A percentile compares a stretch with the other conserved stretches of the same genome.
These are phyloP conservation scores for Erpornis zantholeuca DNA, from an alignment of 2,113 vertebrate genomes.

Conservation along the genomic window DNA sequence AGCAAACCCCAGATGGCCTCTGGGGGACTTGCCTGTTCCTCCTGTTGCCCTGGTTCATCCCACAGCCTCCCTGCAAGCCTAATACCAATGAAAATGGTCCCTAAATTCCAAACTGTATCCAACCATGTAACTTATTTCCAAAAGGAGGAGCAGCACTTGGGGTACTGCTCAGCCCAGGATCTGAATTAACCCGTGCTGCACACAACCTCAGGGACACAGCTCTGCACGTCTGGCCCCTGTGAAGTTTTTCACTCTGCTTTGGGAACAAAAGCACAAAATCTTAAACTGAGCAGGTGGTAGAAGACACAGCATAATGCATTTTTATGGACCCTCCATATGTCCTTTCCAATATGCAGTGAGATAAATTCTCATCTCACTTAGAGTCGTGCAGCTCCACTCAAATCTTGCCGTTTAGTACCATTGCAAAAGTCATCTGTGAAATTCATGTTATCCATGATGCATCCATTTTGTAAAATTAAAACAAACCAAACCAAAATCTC, in stretches of 20 bases:
- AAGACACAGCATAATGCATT: conserved; percentile 15
- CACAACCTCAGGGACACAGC: neutral
- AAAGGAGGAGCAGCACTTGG: neutral
- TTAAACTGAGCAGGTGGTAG: neutral
- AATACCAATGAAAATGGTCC: neutral
- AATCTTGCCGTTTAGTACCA: neutral
- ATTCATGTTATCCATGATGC: neutral
- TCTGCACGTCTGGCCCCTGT: neutral
- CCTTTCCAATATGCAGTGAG: neutral
- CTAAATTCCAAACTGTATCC: neutral
- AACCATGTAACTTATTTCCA: neutral
- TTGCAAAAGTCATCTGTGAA: neutral
- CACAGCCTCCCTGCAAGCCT: neutral
- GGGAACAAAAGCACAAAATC: neutral
- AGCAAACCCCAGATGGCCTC: neutral
- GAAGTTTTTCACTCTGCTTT: neutral
- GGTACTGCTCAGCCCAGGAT: neutral
- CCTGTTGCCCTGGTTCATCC: neutral
- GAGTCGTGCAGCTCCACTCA: neutral
- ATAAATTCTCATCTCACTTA: neutral
- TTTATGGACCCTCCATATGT: neutral
- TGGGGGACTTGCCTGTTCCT: neutral
- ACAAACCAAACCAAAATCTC: neutral
- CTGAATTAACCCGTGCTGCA: neutral
- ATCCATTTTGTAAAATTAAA: neutral